phyloP scores from a whole-genome alignment of 2,888 invertebrate species.

The Himalopsyche anomala region DNA sequence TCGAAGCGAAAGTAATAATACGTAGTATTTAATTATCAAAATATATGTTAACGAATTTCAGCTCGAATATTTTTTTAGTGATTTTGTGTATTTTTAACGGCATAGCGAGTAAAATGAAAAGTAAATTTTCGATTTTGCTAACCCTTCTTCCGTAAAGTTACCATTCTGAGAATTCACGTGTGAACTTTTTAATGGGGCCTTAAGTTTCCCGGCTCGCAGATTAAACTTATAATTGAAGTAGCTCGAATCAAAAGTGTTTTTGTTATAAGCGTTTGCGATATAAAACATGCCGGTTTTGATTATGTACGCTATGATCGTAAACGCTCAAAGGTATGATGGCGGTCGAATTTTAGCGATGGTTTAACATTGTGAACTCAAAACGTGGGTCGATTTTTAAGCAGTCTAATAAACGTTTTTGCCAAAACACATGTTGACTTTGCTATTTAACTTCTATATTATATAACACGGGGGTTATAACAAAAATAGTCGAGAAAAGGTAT shows the following conservation, averaged over 20 bases:
- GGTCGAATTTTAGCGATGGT: conserved; percentile 9
- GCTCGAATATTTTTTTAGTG: no score
- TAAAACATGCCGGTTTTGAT: background rate
- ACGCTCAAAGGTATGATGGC: conserved; percentile 1
- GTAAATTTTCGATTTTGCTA: background rate
- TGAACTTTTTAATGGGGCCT: conserved; percentile 9
- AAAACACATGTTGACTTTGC: conserved; percentile 9
- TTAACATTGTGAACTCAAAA: background rate
- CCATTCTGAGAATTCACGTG: conserved; percentile 17
- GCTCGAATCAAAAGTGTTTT: background rate
- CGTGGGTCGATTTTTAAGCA: conserved; percentile 14
- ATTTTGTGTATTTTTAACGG: no score
- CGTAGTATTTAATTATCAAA: no score
- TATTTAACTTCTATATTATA: background rate
- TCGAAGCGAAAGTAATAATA: no score
- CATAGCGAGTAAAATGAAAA: no score
- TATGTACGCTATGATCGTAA: conserved; percentile 4
- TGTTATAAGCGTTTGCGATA: background rate
- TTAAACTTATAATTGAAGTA: conserved; percentile 35
- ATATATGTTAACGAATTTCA: no score
- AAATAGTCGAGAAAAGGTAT: no score
- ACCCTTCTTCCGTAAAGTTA: background rate
- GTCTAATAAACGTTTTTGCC: background rate
- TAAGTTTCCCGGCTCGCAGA: conserved; percentile 31
- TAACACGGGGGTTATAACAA: no score